Evolutionary conservation across 2,888 invertebrate genomes (phyloP).

Genomic region (Chironomus riparius): DNA sequence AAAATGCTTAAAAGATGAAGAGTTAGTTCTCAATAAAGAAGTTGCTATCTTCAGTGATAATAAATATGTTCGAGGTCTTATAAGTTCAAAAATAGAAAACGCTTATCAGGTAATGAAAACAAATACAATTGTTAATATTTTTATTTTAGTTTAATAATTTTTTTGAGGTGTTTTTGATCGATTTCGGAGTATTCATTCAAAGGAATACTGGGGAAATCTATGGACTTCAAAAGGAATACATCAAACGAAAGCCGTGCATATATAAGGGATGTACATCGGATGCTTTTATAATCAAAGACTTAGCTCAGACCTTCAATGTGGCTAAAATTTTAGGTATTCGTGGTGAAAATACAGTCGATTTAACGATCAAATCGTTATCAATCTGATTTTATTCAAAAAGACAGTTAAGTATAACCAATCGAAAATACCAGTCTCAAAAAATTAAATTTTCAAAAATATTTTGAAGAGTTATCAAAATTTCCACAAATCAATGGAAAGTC

Average conservation of each 20-base stretch:
- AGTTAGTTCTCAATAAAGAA: background rate
- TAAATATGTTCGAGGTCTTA: background rate
- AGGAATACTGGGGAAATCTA: background rate
- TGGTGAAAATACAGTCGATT: no score
- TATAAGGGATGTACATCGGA: background rate
- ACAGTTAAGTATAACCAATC: no score
- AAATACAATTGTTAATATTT: background rate
- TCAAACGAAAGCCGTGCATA: background rate
- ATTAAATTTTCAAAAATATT: no score
- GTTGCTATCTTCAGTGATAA: background rate
- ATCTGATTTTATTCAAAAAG: no score
- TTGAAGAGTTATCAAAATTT: no score
- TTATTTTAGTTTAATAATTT: background rate
- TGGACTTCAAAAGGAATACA: background rate
- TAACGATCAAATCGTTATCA: no score
- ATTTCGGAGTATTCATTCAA: background rate
- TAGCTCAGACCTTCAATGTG: no score
- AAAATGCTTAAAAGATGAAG: background rate
- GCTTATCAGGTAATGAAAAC: background rate
- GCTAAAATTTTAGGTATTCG: background rate
- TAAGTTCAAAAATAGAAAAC: background rate
- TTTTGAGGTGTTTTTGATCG: background rate
- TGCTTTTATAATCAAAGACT: no score
- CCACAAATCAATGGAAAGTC: no score
- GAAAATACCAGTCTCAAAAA: no score